Evolutionary conservation across 2,888 invertebrate species (phyloP).

Genomic region (Adelphocoris suturalis): DNA sequence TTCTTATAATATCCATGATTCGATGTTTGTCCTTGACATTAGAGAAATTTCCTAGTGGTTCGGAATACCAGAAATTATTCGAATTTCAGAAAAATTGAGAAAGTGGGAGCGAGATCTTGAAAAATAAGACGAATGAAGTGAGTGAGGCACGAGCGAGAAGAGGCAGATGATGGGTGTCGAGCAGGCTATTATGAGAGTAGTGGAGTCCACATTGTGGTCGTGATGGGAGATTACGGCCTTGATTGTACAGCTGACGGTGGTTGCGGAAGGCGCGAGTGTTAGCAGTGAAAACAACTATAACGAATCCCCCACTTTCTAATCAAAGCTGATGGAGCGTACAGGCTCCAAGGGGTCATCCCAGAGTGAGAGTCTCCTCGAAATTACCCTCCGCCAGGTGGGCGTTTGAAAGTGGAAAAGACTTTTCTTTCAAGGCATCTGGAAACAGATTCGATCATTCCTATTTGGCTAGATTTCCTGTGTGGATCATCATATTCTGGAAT

Average conservation of each 20-base stretch:
- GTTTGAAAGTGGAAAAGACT: slow-evolving; percentile 6
- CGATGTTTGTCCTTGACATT: no score
- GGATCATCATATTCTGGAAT: no score
- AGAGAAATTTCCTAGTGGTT: no score
- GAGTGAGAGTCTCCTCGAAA: slow-evolving; percentile 36
- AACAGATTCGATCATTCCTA: neutral
- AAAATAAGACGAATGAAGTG: no score
- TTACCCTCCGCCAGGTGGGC: neutral
- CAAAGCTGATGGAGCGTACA: slow-evolving; percentile 57
- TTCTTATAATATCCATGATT: no score
- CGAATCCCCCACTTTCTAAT: slow-evolving; percentile 59
- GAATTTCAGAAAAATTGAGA: no score
- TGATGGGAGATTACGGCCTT: neutral
- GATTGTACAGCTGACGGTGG: slow-evolving; percentile 26
- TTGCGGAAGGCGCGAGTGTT: slow-evolving; percentile 18
- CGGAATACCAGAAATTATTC: no score
- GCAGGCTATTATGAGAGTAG: neutral
- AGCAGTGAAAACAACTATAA: slow-evolving; percentile 61
- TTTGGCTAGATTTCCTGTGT: no score
- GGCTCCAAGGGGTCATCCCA: slow-evolving; percentile 51
- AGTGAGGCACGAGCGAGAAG: neutral
- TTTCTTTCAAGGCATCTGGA: neutral
- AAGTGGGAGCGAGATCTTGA: no score
- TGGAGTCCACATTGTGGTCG: neutral
- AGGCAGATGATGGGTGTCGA: neutral